Conservation (phyloP, 1,140 invertebrate genomes). For the Odontomachus brunneus region DNA sequence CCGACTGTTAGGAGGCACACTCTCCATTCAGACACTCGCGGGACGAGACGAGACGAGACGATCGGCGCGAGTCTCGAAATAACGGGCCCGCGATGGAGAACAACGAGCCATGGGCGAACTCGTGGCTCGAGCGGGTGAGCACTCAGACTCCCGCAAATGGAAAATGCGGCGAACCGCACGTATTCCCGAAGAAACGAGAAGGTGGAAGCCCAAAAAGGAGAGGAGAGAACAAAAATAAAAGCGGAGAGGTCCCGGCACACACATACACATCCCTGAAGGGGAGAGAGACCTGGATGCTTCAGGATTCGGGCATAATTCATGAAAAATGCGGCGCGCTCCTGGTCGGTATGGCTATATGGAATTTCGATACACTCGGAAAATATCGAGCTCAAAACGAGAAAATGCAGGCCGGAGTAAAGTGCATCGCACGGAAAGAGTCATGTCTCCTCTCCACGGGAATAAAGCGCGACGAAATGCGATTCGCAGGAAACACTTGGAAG, state of each 20-base stretch:
- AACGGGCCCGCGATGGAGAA: background rate
- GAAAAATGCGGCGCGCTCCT: background rate
- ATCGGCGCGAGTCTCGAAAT: conserved; percentile 12
- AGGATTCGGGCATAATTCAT: background rate
- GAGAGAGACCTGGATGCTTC: background rate
- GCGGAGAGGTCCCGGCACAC: too few species aligned
- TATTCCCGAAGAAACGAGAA: background rate
- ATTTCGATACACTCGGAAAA: conserved; percentile 39
- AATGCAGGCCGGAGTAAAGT: conserved; percentile 38
- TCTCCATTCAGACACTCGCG: conserved; percentile 32
- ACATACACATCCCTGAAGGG: background rate
- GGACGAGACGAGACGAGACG: conserved; percentile 1
- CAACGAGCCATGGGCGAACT: background rate
- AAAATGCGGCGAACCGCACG: background rate
- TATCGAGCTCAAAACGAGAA: conserved; percentile 46
- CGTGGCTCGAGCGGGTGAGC: background rate
- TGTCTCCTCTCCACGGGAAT: conserved; percentile 24
- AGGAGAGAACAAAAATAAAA: too few species aligned
- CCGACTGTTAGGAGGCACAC: conserved; percentile 15
- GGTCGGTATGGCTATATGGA: conserved; percentile 36
- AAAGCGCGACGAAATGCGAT: conserved; percentile 55
- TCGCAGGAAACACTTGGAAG: conserved; percentile 44
- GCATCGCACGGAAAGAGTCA: conserved; percentile 6
- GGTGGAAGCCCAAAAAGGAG: background rate
- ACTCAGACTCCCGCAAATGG: background rate